A percentile compares a stretch with the other conserved stretches of the same genome.
Conservation (phyloP, 2,888 invertebrate genomes). For the Pristionchus arcanus region DNA sequence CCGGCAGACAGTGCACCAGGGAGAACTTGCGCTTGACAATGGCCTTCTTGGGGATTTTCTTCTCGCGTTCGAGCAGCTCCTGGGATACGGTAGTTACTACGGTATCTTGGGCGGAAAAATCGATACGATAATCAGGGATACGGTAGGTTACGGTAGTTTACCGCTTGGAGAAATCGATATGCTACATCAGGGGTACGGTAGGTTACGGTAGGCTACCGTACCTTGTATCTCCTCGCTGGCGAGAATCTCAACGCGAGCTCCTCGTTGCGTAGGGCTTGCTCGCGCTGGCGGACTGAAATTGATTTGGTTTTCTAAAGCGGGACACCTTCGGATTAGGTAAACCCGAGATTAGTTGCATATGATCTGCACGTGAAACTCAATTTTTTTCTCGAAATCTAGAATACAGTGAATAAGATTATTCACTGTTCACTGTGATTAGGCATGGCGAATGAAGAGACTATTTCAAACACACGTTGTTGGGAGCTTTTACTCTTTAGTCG, state of each 20-base stretch:
- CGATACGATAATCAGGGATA: too few relatives aligned
- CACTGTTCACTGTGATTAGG: too few relatives aligned
- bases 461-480: too few relatives aligned
- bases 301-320: too few relatives aligned
- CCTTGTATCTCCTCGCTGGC: constrained; percentile 20
- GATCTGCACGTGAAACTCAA: background rate
- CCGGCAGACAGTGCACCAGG: background rate
- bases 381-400: background rate
- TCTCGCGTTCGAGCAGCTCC: constrained; percentile 16
- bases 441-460: too few relatives aligned
- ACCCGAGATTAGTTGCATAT: background rate
- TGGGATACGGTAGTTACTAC: background rate
- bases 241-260: background rate
- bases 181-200: background rate
- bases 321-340: too few relatives aligned
- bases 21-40: constrained; percentile 33
- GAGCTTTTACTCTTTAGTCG: too few relatives aligned
- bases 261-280: constrained; percentile 1
- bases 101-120: too few relatives aligned
- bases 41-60: constrained; percentile 22
- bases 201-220: background rate
- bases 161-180: too few relatives aligned
- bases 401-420: too few relatives aligned
- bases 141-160: background rate
- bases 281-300: background rate